Percentiles rank a stretch among this genome's conserved stretches.
phyloP scores from a whole-genome alignment of 1,140 invertebrate species.

The Philopotamus ludificatus region DNA sequence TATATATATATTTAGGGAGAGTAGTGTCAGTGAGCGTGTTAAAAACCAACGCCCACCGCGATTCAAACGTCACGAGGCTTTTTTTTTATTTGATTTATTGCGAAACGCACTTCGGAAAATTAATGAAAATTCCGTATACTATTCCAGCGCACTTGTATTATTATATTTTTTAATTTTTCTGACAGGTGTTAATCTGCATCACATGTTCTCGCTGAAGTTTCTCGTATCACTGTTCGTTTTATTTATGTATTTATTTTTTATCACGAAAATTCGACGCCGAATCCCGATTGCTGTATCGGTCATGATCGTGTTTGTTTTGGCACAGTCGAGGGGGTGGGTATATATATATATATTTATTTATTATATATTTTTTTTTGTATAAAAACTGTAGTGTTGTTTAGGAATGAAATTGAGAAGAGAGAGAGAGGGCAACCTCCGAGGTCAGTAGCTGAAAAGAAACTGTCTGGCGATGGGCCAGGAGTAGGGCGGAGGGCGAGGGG shows the following conservation, averaged over 20 bases:
- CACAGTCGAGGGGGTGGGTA: not conserved
- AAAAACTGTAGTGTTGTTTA: not conserved
- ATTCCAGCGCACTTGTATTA: not conserved
- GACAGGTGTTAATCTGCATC: not conserved
- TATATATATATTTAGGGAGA: too few species aligned
- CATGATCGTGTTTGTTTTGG: not conserved
- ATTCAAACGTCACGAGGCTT: not conserved
- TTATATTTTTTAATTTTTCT: not conserved
- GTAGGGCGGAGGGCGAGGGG: slow-evolving; percentile 9
- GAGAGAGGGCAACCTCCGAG: slow-evolving; percentile 24
- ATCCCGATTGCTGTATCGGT: too few species aligned
- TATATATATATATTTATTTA: too few species aligned
- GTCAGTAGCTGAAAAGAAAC: slow-evolving; percentile 31
- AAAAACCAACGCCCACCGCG: slow-evolving; percentile 5
- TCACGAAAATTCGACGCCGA: too few species aligned
- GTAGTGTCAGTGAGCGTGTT: too few species aligned
- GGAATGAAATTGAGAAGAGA: not conserved
- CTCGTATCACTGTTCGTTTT: not conserved
- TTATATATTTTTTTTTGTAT: too few species aligned
- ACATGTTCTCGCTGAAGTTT: not conserved
- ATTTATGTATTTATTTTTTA: too few species aligned
- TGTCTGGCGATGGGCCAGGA: slow-evolving; percentile 35
- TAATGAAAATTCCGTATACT: not conserved
- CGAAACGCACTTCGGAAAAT: too few species aligned
- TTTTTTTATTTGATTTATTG: too few species aligned